Conservation (phyloP, 2,113 vertebrate species). For the Erinaceus europaeus region DNA sequence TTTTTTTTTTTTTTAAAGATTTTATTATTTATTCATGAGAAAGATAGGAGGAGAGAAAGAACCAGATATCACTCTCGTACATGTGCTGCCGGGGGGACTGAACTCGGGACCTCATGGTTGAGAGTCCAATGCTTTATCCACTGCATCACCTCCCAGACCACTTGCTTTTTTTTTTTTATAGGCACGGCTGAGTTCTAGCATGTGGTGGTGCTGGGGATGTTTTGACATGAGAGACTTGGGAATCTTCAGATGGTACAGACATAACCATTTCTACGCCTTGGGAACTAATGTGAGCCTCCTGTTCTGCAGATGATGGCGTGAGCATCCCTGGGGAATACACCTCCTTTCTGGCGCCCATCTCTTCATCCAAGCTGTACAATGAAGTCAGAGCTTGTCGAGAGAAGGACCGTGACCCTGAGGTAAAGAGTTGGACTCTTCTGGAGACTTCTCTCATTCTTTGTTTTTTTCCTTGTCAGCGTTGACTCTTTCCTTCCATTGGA, state of each 20-base stretch:
- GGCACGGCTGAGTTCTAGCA: no score
- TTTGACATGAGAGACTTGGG: not conserved
- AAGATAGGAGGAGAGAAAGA: no score
- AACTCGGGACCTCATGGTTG: no score
- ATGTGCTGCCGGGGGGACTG: no score
- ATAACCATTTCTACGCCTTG: not conserved
- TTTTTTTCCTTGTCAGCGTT: not conserved
- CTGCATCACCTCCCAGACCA: no score
- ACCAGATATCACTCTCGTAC: no score
- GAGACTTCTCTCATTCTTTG: not conserved
- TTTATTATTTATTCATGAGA: no score
- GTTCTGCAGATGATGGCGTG: conserved; percentile 86
- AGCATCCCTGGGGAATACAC: conserved; percentile 94
- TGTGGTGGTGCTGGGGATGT: not conserved
- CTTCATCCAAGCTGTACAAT: conserved; percentile 96
- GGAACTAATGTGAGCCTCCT: not conserved
- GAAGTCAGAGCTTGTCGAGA: conserved; percentile 93
- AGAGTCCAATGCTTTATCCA: no score
- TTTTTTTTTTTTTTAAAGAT: no score
- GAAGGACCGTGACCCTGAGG: conserved; percentile 89
- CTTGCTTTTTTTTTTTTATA: no score
- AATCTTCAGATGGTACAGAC: not conserved
- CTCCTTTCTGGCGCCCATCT: conserved; percentile 92
- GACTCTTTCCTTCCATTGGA: not conserved
- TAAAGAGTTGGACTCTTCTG: conserved; percentile 49